Conservation (phyloP, 2,113 vertebrate genomes). For the Poicephalus meyeri region DNA sequence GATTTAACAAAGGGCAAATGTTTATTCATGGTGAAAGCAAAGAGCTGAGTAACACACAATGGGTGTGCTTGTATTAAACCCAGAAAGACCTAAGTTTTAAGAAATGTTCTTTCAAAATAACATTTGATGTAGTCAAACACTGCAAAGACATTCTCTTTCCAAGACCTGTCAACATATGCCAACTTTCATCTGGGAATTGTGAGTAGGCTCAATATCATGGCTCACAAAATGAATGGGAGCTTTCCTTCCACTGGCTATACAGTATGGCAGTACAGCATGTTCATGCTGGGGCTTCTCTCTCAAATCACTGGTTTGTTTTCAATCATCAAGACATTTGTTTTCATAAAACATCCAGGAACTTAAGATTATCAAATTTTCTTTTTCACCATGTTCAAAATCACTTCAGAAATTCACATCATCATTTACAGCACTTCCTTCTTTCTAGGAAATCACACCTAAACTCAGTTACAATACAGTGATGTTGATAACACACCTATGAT, state of each 20-base stretch:
- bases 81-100: neutral
- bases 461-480: neutral
- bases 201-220: neutral
- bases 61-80: neutral
- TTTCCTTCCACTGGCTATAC: neutral
- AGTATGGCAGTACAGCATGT: neutral
- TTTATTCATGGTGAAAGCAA: slow-evolving; percentile 17
- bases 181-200: neutral
- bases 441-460: neutral
- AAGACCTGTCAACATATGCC: neutral
- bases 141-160: neutral
- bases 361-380: neutral
- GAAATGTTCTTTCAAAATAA: neutral
- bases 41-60: neutral
- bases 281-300: neutral
- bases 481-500: neutral
- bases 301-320: neutral
- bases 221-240: neutral
- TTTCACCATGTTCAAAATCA: neutral
- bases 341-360: neutral
- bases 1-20: slow-evolving; percentile 27
- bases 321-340: neutral
- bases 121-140: neutral
- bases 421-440: neutral
- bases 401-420: neutral